Percentiles rank a stretch among this genome's conserved stretches.
phyloP scores from a whole-genome alignment of 1,140 invertebrate species.

The Trichogramma pretiosum region DNA sequence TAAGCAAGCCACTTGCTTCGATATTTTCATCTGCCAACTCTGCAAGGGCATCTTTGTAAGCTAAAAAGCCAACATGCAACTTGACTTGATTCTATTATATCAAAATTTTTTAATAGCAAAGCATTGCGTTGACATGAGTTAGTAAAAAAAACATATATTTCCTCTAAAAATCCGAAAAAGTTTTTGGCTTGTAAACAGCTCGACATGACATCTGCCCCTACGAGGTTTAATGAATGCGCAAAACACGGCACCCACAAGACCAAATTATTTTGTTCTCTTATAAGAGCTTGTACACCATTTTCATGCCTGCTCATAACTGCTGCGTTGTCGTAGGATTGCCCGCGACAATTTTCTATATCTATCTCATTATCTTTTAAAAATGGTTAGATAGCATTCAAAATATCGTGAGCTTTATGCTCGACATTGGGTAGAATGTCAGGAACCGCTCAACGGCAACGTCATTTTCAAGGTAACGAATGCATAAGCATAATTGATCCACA shows the following conservation, averaged over 20 bases:
- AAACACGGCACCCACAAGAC: conserved; percentile 25
- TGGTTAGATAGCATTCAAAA: conserved; percentile 21
- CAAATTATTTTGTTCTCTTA: conserved; percentile 22
- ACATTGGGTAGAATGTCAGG: conserved; percentile 19
- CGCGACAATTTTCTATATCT: too few species aligned
- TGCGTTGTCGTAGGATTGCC: conserved; percentile 33
- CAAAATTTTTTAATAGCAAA: conserved; percentile 1
- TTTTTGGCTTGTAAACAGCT: conserved; percentile 12
- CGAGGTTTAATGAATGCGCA: conserved; percentile 28
- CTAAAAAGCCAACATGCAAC: neutral
- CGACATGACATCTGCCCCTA: conserved; percentile 19
- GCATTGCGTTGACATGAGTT: conserved; percentile 14
- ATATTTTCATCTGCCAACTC: conserved; percentile 4
- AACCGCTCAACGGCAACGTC: conserved; percentile 8
- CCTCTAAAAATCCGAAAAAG: conserved; percentile 16
- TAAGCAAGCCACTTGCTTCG: neutral
- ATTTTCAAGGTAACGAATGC: neutral
- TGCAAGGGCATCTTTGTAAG: neutral
- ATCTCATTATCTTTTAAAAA: conserved; percentile 23
- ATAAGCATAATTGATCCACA: conserved; percentile 11
- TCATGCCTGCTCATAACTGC: conserved; percentile 31
- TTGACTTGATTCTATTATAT: too few species aligned
- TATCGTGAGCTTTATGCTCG: conserved; percentile 23
- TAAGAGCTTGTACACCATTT: conserved; percentile 25
- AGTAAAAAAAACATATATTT: conserved; percentile 22